Base-by-base conservation (phyloP, 2,113 vertebrate genomes). In the Tringa solitaria region DNA sequence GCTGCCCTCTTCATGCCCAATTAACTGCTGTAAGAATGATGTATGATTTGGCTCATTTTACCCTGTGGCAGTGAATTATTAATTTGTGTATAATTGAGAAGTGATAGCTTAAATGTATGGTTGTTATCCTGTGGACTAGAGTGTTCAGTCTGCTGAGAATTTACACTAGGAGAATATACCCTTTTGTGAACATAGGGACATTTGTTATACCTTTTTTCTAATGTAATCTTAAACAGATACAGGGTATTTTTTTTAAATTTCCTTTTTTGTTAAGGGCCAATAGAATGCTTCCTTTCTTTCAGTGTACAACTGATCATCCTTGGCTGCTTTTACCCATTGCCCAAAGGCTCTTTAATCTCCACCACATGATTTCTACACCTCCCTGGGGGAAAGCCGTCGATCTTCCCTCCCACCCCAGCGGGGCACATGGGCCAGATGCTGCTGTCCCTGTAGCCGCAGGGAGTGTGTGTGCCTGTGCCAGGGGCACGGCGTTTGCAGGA, bases 61-160 rank as follows among this genome's bases (percentile, higher is more conserved):
- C 83, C 75, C 63, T 43, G 14, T 90, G 60, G 54, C 59, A 56
- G 59, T 48, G 37, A 87, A 69, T 94, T 93, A 88, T 75, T 94
- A 89, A 95, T 93, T 93, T 81, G 32, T 4, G 1, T 87, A 97
- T 98, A 98, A 98, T 97, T 98, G 98, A 70, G 37, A 98, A 98
- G 92, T 95, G 95, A 60, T 80, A 85, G 35, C 61, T 87, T 72
- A 78, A 76, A 61, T 12, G 3, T 81, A 10, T 57, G 50, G 45
- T 51, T 81, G 24, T 83, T 92, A 51, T 72, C 82, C 87, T 86
- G 59, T 80, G 67, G 90, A 93, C 15, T 18, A 54, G 56, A 75
- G 50, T 54, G 33, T 77, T 87, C 69, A 56, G 37, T 67, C 61
- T 87, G 81, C 81, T n/a, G 20, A 30, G 51, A 81, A 4, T 79